phyloP scores from a whole-genome alignment of 2,113 vertebrate species.

The Tonatia bakeri region DNA sequence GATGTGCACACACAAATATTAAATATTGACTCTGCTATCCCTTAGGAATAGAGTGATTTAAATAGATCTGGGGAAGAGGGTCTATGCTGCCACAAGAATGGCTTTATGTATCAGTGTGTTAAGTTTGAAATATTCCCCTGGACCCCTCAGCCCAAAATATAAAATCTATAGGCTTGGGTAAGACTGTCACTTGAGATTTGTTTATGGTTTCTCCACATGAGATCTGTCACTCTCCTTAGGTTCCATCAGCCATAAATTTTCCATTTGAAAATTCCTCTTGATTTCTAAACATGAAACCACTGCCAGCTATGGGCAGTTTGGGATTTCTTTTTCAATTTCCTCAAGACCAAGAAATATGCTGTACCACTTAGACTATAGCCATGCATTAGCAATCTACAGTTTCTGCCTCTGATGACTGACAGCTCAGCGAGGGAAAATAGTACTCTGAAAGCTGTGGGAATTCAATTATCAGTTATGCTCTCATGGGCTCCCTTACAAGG shows the following conservation, averaged over 20 bases:
- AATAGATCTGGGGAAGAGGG: neutral
- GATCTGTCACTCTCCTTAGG: constrained; percentile 1
- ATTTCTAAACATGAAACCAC: constrained; percentile 47
- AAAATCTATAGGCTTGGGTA: constrained; percentile 12
- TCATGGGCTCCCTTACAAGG: constrained; percentile 31
- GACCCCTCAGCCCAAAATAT: neutral
- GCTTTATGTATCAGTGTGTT: constrained; percentile 18
- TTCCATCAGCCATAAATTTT: constrained; percentile 41
- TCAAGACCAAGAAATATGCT: constrained; percentile 33
- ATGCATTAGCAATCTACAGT: constrained; percentile 6
- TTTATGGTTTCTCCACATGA: constrained; percentile 29
- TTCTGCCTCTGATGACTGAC: constrained; percentile 37
- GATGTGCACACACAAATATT: neutral
- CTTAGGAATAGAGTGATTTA: neutral
- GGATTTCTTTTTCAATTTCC: constrained; percentile 64
- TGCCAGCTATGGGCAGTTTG: constrained; percentile 17
- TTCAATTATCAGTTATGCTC: constrained; percentile 36
- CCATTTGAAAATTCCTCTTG: constrained; percentile 24
- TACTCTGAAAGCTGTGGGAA: constrained; percentile 51
- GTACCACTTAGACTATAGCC: neutral
- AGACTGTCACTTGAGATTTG: constrained; percentile 17
- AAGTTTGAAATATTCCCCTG: constrained; percentile 39
- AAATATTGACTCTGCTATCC: neutral
- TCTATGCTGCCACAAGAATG: neutral
- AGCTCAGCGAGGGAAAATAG: neutral